Evolutionary conservation across 2,797 vertebrate genomes (phyloP).

Genomic region (Sciurus carolinensis): DNA sequence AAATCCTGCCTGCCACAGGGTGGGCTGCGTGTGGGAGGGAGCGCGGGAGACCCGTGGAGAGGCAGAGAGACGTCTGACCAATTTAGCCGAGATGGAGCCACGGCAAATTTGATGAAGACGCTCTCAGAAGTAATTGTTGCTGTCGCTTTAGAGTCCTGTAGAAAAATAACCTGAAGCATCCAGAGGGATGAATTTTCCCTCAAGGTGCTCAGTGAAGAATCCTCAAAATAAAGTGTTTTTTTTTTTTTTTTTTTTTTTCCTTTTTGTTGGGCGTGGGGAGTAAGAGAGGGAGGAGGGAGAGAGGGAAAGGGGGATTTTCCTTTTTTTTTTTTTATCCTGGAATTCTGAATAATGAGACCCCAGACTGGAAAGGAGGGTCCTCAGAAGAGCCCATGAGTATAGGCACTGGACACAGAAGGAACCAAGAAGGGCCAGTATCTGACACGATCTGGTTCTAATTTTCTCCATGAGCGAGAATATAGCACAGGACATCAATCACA

Average conservation of each 20-base stretch:
- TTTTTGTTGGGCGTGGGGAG: not conserved
- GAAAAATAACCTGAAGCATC: constrained; percentile 76
- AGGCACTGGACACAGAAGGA: constrained; percentile 72
- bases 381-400: fast-evolving
- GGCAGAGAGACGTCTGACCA: constrained; percentile 46
- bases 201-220: constrained; percentile 72
- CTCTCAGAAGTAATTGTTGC: constrained; percentile 72
- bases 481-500: constrained; percentile 77
- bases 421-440: constrained; percentile 56
- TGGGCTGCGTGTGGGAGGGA: constrained; percentile 27
- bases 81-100: constrained; percentile 46
- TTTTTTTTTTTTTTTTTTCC: fast-evolving
- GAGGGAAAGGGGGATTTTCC: not conserved
- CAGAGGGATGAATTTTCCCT: constrained; percentile 81
- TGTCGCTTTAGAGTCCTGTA: constrained; percentile 65
- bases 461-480: constrained; percentile 86
- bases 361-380: constrained; percentile 36
- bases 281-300: not conserved
- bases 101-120: constrained; percentile 74
- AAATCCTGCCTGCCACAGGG: constrained; percentile 52
- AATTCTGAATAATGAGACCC: constrained; percentile 80
- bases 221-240: not conserved
- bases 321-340: constrained; percentile 74
- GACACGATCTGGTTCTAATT: constrained; percentile 81
- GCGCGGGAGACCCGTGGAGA: not conserved